phyloP scores from a whole-genome alignment of 2,113 vertebrate genomes.

The Eleginops maclovinus region DNA sequence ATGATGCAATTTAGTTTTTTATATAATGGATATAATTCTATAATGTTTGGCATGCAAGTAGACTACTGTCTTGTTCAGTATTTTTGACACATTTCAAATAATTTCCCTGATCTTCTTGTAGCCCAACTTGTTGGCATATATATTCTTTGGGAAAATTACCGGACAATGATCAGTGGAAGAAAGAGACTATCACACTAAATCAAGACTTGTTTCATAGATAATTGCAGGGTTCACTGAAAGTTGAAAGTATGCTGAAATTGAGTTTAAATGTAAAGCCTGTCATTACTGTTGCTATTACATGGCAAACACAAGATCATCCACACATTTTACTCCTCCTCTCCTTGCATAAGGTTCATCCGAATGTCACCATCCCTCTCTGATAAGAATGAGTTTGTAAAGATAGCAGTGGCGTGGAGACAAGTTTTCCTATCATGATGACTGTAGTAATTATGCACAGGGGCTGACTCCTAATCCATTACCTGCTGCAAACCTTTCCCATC shows the following conservation, averaged over 20 bases:
- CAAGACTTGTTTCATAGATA: conserved; percentile 62
- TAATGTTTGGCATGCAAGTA: conserved; percentile 4
- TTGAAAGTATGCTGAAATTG: conserved; percentile 59
- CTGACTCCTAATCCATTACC: conserved; percentile 65
- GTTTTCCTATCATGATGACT: conserved; percentile 65
- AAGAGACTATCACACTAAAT: conserved; percentile 73
- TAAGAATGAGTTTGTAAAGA: conserved; percentile 54
- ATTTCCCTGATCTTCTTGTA: conserved; percentile 81
- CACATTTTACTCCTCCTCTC: conserved; percentile 29
- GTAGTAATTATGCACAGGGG: conserved; percentile 66
- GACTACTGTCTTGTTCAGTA: conserved; percentile 20
- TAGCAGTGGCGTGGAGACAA: conserved; percentile 44
- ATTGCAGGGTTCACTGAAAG: conserved; percentile 69
- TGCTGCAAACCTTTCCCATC: conserved; percentile 65
- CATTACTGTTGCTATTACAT: conserved; percentile 50
- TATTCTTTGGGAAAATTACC: conserved; percentile 75
- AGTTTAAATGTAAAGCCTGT: conserved; percentile 51
- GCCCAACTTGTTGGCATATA: background rate
- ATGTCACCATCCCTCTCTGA: conserved; percentile 43
- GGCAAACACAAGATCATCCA: conserved; percentile 52
- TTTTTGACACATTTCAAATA: conserved; percentile 77
- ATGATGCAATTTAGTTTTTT: conserved; percentile 12
- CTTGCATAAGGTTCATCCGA: conserved; percentile 33
- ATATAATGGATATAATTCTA: background rate
- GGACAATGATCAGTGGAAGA: conserved; percentile 63